Percentiles rank a stretch among this genome's conserved stretches.
Evolutionary conservation across 2,888 invertebrate species (phyloP).

Genomic region (Macropis europaea): DNA sequence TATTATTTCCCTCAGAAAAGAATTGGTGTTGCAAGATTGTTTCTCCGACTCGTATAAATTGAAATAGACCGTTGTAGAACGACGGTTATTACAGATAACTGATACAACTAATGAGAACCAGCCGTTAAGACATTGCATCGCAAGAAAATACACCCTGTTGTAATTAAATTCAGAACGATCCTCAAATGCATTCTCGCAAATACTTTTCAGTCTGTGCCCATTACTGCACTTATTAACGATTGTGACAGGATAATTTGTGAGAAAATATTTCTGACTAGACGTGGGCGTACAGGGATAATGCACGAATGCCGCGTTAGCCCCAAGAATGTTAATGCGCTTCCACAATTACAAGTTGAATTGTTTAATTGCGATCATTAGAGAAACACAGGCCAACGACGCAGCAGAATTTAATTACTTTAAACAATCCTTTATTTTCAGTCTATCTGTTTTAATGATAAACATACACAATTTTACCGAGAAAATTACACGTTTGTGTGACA

Average conservation of each 20-base stretch:
- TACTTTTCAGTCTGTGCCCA: slow-evolving; percentile 19
- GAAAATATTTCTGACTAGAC: slow-evolving; percentile 20
- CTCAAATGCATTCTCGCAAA: slow-evolving; percentile 32
- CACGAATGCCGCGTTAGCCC: not conserved
- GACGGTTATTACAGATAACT: too few species aligned
- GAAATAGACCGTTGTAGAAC: too few species aligned
- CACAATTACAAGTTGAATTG: not conserved
- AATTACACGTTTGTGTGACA: too few species aligned
- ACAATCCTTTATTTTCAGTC: too few species aligned
- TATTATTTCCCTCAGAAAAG: too few species aligned
- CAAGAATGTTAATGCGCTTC: slow-evolving; percentile 10
- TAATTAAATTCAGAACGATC: slow-evolving; percentile 37
- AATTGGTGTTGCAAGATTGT: too few species aligned
- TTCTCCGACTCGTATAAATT: too few species aligned
- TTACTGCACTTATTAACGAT: slow-evolving; percentile 38
- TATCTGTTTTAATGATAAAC: too few species aligned
- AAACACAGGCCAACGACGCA: not conserved
- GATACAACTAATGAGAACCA: too few species aligned
- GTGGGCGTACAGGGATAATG: not conserved
- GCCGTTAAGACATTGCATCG: slow-evolving; percentile 19
- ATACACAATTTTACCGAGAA: too few species aligned
- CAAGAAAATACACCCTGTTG: slow-evolving; percentile 20
- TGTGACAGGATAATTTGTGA: slow-evolving; percentile 39
- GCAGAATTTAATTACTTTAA: not conserved
- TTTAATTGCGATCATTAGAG: not conserved